A percentile compares a stretch with the other conserved stretches of the same genome.
Conservation (phyloP, 2,888 invertebrate genomes). For the Drosophila nr. perissopoda region DNA sequence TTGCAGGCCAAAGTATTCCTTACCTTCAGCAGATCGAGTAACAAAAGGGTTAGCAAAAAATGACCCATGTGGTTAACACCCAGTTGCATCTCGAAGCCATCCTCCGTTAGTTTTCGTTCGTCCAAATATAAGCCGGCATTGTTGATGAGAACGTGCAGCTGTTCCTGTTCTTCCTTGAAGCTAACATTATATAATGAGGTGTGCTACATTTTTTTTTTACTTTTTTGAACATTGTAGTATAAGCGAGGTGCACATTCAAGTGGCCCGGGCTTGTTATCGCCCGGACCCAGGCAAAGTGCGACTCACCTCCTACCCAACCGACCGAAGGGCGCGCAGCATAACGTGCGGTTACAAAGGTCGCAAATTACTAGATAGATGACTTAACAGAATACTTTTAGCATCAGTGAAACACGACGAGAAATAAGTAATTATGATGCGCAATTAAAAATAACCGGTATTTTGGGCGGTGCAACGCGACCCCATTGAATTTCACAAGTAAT, state of each 20-base stretch:
- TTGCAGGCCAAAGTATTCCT: neutral
- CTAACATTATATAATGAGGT: conserved; percentile 47
- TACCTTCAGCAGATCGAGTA: conserved; percentile 85
- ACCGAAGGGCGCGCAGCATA: neutral
- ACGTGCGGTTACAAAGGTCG: neutral
- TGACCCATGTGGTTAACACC: conserved; percentile 89
- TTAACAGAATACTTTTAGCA: neutral
- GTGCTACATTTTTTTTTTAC: neutral
- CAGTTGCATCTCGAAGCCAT: conserved; percentile 89
- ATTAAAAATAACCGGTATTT: neutral
- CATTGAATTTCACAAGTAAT: neutral
- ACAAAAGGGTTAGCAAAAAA: conserved; percentile 87
- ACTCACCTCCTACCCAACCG: neutral
- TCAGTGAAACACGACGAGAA: neutral
- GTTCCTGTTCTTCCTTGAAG: conserved; percentile 85
- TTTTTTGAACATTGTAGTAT: neutral
- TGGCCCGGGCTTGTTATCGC: neutral
- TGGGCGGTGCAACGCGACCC: neutral
- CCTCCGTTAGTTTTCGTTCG: conserved; percentile 87
- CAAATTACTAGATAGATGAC: neutral
- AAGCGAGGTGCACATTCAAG: neutral
- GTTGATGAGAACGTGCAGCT: conserved; percentile 89
- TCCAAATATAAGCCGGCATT: conserved; percentile 90
- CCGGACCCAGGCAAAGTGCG: neutral
- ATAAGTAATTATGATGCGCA: neutral